Percentiles rank a stretch among this genome's conserved stretches.
Conservation (phyloP, 2,888 invertebrate genomes). For the Lobophora halterata region DNA sequence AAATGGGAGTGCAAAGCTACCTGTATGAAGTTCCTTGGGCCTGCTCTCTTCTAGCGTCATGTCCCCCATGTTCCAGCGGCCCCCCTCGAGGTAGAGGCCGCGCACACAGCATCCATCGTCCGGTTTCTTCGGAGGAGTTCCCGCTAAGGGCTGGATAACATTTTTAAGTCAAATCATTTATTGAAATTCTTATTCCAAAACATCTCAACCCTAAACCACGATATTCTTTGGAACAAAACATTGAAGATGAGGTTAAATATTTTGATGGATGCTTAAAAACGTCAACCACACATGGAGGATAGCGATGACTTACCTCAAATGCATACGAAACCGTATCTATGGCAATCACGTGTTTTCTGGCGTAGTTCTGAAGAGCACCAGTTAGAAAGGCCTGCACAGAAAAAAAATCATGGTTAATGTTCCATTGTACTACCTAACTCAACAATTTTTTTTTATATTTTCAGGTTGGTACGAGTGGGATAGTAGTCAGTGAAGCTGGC, state of each 20-base stretch:
- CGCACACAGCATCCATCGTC: slow-evolving; percentile 83
- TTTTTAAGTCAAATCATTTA: slow-evolving; percentile 10
- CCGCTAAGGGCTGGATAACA: slow-evolving; percentile 62
- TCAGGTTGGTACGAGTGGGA: no score
- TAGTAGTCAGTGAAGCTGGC: no score
- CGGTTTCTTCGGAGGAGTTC: slow-evolving; percentile 68
- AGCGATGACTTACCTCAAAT: slow-evolving; percentile 81
- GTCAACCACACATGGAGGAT: no score
- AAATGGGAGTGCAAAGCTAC: no score
- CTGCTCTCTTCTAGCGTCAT: slow-evolving; percentile 80
- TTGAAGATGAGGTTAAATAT: no score
- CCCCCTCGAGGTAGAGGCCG: slow-evolving; percentile 88
- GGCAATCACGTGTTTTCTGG: slow-evolving; percentile 87
- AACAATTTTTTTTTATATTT: no score
- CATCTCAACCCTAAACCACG: no score
- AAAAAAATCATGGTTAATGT: no score
- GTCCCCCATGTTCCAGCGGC: slow-evolving; percentile 84
- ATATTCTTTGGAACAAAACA: no score
- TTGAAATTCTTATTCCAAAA: no score
- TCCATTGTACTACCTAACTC: no score
- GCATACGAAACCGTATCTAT: slow-evolving; percentile 85
- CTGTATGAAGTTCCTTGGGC: slow-evolving; percentile 86
- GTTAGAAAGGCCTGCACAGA: slow-evolving; percentile 92
- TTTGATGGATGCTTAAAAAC: no score
- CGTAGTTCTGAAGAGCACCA: slow-evolving; percentile 90